Percentiles rank a stretch among this genome's conserved stretches.
These are phyloP conservation scores for Tapirus terrestris DNA, from an alignment of 2,113 vertebrate genomes.

Conservation along the genomic window DNA sequence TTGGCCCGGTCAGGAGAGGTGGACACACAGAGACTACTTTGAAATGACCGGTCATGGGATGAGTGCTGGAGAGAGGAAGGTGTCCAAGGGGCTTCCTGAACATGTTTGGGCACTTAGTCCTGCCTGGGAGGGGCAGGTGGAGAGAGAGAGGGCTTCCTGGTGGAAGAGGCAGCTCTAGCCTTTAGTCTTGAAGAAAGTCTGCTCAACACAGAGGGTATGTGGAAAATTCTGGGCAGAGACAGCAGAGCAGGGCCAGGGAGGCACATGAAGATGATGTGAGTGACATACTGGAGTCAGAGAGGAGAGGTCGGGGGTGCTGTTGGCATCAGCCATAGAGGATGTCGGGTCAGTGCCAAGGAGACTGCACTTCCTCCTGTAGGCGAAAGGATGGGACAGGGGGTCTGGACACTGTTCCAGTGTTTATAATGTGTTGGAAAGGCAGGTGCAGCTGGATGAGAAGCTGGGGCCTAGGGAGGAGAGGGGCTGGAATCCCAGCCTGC, in stretches of 20 bases:
- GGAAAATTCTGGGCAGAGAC: neutral
- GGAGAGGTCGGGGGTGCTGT: too few species aligned
- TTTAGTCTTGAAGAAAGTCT: neutral
- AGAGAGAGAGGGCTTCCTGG: neutral
- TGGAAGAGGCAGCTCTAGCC: neutral
- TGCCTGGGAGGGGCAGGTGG: neutral
- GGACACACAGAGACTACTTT: neutral
- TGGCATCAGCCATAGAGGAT: neutral
- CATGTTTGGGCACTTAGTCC: too few species aligned
- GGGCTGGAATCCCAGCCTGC: neutral
- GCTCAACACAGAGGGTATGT: neutral
- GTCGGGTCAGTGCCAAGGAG: neutral
- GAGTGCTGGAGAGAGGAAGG: neutral
- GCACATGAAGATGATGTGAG: too few species aligned
- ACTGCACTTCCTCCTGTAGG: neutral
- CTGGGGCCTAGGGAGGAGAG: neutral
- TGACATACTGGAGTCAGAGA: too few species aligned
- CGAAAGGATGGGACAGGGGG: neutral
- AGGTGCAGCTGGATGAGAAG: fast-evolving
- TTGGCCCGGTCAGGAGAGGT: neutral
- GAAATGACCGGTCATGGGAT: neutral
- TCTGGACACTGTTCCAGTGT: neutral
- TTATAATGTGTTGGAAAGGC: neutral
- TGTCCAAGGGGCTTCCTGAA: neutral
- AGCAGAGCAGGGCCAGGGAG: too few species aligned